phyloP scores from a whole-genome alignment of 2,888 invertebrate species.

The Bembecia ichneumoniformis region DNA sequence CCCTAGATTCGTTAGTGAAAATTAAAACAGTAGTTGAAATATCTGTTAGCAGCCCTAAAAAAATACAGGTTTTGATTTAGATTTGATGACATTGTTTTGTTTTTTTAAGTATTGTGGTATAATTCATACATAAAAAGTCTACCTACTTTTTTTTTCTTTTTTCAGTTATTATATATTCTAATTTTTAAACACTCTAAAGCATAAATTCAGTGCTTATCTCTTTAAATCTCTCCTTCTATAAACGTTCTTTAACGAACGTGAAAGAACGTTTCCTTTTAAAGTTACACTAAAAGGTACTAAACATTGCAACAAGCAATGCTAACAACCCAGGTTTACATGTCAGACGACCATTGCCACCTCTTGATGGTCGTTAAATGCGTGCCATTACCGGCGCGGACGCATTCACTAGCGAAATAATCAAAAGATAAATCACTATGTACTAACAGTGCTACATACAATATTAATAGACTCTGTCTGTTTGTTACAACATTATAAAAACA shows the following conservation, averaged over 20 bases:
- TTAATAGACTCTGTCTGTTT: background rate
- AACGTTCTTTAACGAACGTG: constrained; percentile 10
- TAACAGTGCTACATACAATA: background rate
- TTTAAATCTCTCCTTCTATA: background rate
- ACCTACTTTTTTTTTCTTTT: no score
- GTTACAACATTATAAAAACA: background rate
- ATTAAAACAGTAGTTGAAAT: no score
- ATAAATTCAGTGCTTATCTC: background rate
- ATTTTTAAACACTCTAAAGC: no score
- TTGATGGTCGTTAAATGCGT: constrained; percentile 31
- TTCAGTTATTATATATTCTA: no score
- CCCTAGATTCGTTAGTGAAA: no score
- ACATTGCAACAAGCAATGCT: constrained; percentile 32
- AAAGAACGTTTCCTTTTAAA: constrained; percentile 24
- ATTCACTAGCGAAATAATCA: constrained; percentile 35
- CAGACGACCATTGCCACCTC: constrained; percentile 27
- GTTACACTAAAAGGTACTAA: constrained; percentile 25
- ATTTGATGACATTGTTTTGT: no score
- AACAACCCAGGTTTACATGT: constrained; percentile 29
- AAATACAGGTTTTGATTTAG: no score
- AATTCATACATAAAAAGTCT: no score
- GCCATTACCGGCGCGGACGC: constrained; percentile 22
- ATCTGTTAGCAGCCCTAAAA: no score
- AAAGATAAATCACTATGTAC: constrained; percentile 30
- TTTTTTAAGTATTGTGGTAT: no score